These are phyloP conservation scores for Protonemura montana DNA, from an alignment of 2,888 invertebrate species.

Conservation along the genomic window DNA sequence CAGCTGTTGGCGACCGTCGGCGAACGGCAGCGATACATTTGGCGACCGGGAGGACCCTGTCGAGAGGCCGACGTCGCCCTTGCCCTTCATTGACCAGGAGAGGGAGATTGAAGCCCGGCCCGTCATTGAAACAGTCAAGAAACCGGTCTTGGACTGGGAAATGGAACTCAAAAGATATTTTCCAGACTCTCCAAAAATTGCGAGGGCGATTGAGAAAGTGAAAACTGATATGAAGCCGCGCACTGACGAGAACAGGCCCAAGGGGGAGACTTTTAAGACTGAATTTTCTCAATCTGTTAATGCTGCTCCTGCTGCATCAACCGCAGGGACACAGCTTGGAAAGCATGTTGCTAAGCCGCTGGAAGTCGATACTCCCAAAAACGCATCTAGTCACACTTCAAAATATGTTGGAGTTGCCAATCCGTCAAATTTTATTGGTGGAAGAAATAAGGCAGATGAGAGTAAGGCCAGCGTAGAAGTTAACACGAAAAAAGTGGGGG, in stretches of 20 bases:
- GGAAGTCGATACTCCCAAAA: neutral
- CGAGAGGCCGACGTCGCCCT: slow-evolving; percentile 33
- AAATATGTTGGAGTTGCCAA: neutral
- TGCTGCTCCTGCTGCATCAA: neutral
- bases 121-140: slow-evolving; percentile 24
- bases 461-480: slow-evolving; percentile 30
- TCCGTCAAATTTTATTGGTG: slow-evolving; percentile 49
- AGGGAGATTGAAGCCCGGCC: neutral
- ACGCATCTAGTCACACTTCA: neutral
- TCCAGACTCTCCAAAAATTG: slow-evolving; percentile 44
- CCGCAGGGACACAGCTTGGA: slow-evolving; percentile 31
- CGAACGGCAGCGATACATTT: slow-evolving; percentile 18
- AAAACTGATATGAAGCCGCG: neutral
- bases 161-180: slow-evolving; percentile 53
- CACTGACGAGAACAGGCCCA: neutral
- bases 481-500: neutral
- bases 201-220: neutral
- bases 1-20: slow-evolving; percentile 62
- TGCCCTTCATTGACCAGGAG: slow-evolving; percentile 34
- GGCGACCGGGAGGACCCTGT: slow-evolving; percentile 35
- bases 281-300: neutral
- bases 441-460: slow-evolving; percentile 45
- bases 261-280: neutral
- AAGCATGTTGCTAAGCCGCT: slow-evolving; percentile 31
- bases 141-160: slow-evolving; percentile 52